These are phyloP conservation scores for Augiades crinisus DNA, from an alignment of 2,888 invertebrate species.

Conservation along the genomic window DNA sequence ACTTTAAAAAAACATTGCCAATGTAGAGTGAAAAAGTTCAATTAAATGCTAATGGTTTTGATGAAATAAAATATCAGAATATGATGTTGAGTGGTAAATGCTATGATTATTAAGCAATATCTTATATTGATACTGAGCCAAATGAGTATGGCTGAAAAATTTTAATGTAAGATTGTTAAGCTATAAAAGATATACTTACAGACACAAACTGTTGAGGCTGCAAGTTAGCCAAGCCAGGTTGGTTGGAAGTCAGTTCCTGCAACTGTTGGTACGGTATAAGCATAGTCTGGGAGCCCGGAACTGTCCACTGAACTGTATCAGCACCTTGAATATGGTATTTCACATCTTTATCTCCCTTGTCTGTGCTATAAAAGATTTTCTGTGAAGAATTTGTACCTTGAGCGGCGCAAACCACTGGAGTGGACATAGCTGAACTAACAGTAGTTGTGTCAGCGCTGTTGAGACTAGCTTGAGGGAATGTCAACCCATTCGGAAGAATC, in stretches of 20 bases:
- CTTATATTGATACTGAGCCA: no score
- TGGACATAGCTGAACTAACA: slow-evolving; percentile 66
- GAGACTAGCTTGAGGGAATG: slow-evolving; percentile 67
- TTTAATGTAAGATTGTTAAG: no score
- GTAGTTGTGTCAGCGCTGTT: slow-evolving; percentile 66
- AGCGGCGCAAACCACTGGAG: slow-evolving; percentile 74
- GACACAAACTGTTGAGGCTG: slow-evolving; percentile 74
- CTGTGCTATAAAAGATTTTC: slow-evolving; percentile 70
- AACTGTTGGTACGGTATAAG: slow-evolving; percentile 73
- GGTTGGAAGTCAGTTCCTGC: slow-evolving; percentile 63
- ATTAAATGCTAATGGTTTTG: no score
- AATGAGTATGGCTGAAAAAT: no score
- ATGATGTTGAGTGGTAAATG: no score
- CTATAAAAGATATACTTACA: slow-evolving; percentile 50
- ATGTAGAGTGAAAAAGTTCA: no score
- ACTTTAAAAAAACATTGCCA: no score
- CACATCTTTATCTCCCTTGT: slow-evolving; percentile 71
- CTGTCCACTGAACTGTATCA: slow-evolving; percentile 70
- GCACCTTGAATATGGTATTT: slow-evolving; percentile 73
- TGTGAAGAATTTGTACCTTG: slow-evolving; percentile 68
- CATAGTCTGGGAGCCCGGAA: slow-evolving; percentile 75
- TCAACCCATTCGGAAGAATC: slow-evolving; percentile 67
- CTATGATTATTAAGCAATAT: no score
- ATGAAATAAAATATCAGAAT: no score
- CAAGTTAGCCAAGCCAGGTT: slow-evolving; percentile 58